phyloP scores from a whole-genome alignment of 2,797 vertebrate species.

The Characodon lateralis region DNA sequence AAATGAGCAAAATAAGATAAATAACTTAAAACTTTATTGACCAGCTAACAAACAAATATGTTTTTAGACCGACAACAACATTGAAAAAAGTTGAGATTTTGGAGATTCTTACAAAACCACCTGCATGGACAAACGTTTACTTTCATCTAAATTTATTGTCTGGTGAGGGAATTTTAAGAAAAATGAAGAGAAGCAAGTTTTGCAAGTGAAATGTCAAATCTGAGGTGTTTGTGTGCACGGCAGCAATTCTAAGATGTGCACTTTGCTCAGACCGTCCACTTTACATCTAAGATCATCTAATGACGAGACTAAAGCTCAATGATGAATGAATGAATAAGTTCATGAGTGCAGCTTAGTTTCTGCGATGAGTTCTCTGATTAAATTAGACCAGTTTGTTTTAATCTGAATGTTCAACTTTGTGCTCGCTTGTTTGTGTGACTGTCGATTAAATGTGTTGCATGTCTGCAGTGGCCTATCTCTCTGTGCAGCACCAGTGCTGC shows the following conservation, averaged over 20 bases:
- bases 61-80: too few relatives aligned
- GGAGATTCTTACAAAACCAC: too few relatives aligned
- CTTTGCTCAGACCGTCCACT: not conserved
- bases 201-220: too few relatives aligned
- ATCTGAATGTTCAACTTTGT: slow-evolving; percentile 56
- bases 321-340: slow-evolving; percentile 54
- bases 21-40: too few relatives aligned
- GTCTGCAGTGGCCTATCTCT: slow-evolving; percentile 56
- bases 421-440: slow-evolving; percentile 35
- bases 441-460: slow-evolving; percentile 67
- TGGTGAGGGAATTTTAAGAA: too few relatives aligned
- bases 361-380: slow-evolving; percentile 67
- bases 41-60: too few relatives aligned
- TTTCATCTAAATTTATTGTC: too few relatives aligned
- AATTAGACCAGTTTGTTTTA: slow-evolving; percentile 67
- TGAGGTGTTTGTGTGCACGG: too few relatives aligned
- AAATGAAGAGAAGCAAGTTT: too few relatives aligned
- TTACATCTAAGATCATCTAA: slow-evolving; percentile 7
- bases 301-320: slow-evolving; percentile 12
- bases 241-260: not conserved
- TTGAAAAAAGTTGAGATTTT: too few relatives aligned
- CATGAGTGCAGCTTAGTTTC: not conserved
- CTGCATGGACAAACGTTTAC: too few relatives aligned
- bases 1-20: too few relatives aligned
- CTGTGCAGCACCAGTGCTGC: slow-evolving; percentile 44